A percentile compares a stretch with the other conserved stretches of the same genome.
Conservation (phyloP, 2,113 vertebrate species). For the Lycaon pictus region DNA sequence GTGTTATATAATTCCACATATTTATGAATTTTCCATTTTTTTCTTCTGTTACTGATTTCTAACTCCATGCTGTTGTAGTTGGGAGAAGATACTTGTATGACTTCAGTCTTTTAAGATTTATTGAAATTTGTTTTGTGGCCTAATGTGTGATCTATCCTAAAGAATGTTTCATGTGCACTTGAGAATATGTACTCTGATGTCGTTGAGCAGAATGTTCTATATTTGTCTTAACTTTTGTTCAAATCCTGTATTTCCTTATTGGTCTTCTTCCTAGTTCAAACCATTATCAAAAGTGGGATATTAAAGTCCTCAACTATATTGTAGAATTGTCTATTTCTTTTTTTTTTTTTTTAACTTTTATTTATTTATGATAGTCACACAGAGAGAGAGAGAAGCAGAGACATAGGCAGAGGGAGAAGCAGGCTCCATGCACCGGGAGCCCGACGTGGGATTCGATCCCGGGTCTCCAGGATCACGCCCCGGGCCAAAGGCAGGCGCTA, state of each 20-base stretch:
- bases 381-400: too few species aligned
- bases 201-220: neutral
- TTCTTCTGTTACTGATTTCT: neutral
- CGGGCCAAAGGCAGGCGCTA: too few species aligned
- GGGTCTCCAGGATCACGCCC: too few species aligned
- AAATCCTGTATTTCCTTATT: neutral
- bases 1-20: neutral
- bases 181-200: neutral
- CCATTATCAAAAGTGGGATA: neutral
- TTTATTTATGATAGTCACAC: too few species aligned
- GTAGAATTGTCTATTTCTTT: neutral
- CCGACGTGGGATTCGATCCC: too few species aligned
- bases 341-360: too few species aligned
- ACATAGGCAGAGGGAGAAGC: too few species aligned
- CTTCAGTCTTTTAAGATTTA: neutral
- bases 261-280: neutral
- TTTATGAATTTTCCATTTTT: neutral
- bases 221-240: neutral
- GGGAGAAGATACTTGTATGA: neutral
- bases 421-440: too few species aligned
- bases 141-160: neutral
- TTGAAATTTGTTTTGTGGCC: neutral
- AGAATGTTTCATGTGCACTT: neutral
- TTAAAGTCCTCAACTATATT: neutral
- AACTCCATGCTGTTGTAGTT: neutral